Evolutionary conservation across 2,797 vertebrate species (phyloP), one percentile per base, ranked within the genome.

Genomic region (Oryzias dopingdopingensis): DNA sequence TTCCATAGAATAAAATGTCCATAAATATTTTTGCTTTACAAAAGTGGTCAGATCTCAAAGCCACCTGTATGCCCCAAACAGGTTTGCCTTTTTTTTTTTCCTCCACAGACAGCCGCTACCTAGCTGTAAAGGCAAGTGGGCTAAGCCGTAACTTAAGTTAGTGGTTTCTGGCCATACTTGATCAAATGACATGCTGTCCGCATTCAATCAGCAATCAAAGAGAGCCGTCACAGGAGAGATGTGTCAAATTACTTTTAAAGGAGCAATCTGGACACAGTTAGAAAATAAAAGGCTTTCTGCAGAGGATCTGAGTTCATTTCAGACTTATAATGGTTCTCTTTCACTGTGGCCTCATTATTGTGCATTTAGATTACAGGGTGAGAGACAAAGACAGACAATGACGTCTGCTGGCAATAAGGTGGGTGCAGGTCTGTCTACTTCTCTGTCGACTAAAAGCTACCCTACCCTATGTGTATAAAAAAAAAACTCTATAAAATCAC

Each of bases 251-350:
- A 75, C 86, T 76, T 72, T 61, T 6, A 29, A 71, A 85, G 82
- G 84, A 82, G 70, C 74, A 80, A 81, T 86, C 82, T 81, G 84
- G 78, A 80, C 83, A 12, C 81, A 83, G 86, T 87, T 90, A 76
- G 82, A 76, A n/a, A 45, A 56, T 63, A 67, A 55, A 48, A 64
- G 43, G 50, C 67, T 64, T 76, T 82, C 74, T 80, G 5, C 85
- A 73, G 70, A 85, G 85, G 78, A 88, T 84, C 88, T 71, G 77
- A 86, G 83, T 86, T 89, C 82, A 89, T 90, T 91, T 88, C 71
- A 68, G 88, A 84, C 74, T 70, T 73, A 75, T 87, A 89, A 90
- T 90, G 88, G 88, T 87, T 73, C 74, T 76, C 70, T 80, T 76
- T 76, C 80, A 82, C 83, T 72, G 67, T 81, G 86, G 86, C 77